Evolutionary conservation across 2,797 vertebrate genomes (phyloP), one percentile per base, ranked within the genome.

Genomic region (Steatocranus sp.): DNA sequence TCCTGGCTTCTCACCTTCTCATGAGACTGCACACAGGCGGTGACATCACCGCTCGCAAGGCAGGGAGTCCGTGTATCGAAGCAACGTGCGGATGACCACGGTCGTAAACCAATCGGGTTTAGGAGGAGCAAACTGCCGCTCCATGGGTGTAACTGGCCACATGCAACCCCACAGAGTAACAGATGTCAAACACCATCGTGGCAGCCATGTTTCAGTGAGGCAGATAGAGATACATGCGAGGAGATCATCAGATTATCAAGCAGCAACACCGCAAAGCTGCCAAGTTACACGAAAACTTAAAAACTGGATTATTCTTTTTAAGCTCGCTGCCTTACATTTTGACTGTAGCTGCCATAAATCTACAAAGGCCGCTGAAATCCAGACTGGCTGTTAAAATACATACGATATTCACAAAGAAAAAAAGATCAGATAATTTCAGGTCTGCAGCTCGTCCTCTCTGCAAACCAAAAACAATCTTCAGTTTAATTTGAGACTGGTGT

Each of bases 161-260:
- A 80, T 27, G 68, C 80, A 76, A 56, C 81, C 90, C 91, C 89
- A 23, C 89, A 41, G 90, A 90, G 89, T 70, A 94, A 88, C 93
- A 94, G 89, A 91, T 93, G 91, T 89, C 88, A 89, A 80, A 83
- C 66, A 32, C 83, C 78, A 80, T 84, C 70, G 46, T 5, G 66
- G 88, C 83, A 17, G 87, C 91, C 85, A 83, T 89, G 85, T 90
- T 81, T 81, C 84, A 90, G 84, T 74, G 74, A 54, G 77, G 41
- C 82, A 86, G 49, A 88, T 61, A 86, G 74, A 68, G 76, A 80
- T 38, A 74, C 49, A 68, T 54, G 79, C 15, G 25, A n/a, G 41
- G 11, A 83, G 58, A 81, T 76, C 66, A 63, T 73, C 74, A 8
- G 76, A 70, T 75, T 46, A 32, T 49, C 10, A 30, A 56, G 25